phyloP scores from a whole-genome alignment of 2,797 vertebrate genomes.

The Miichthys miiuy region DNA sequence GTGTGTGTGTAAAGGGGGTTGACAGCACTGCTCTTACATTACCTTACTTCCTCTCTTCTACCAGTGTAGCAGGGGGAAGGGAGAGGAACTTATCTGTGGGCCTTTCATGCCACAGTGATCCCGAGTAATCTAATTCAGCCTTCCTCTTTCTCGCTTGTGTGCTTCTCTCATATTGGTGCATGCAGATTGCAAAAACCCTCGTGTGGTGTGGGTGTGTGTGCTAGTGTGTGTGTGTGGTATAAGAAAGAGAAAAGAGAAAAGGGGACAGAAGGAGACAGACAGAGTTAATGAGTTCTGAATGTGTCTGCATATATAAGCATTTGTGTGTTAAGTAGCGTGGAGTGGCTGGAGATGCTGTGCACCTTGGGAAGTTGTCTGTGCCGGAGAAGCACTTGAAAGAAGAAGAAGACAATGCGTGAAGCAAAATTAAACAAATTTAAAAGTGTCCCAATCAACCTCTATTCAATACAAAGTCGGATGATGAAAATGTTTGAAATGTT shows the following conservation, averaged over 20 bases:
- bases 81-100: constrained; percentile 78
- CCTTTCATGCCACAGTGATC: constrained; percentile 84
- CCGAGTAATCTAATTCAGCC: constrained; percentile 82
- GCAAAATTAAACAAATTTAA: no score
- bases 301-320: constrained; percentile 69
- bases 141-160: constrained; percentile 78
- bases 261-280: constrained; percentile 55
- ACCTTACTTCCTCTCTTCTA: constrained; percentile 73
- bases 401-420: constrained; percentile 4
- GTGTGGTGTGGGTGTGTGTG: constrained; percentile 20
- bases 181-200: constrained; percentile 73
- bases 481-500: constrained; percentile 35
- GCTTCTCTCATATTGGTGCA: constrained; percentile 77
- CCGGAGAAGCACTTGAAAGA: background rate
- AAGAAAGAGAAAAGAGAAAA: constrained; percentile 26
- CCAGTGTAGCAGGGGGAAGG: constrained; percentile 62
- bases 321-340: constrained; percentile 57
- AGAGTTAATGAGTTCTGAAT: constrained; percentile 74
- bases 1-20: constrained; percentile 29
- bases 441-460: constrained; percentile 8
- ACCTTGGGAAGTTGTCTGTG: constrained; percentile 45
- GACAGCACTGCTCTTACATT: constrained; percentile 72
- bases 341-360: constrained; percentile 33
- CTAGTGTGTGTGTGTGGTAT: background rate
- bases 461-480: constrained; percentile 20